Percentiles rank a stretch among this genome's conserved stretches.
Evolutionary conservation across 2,888 invertebrate genomes (phyloP).

Genomic region (Adineta ricciae): DNA sequence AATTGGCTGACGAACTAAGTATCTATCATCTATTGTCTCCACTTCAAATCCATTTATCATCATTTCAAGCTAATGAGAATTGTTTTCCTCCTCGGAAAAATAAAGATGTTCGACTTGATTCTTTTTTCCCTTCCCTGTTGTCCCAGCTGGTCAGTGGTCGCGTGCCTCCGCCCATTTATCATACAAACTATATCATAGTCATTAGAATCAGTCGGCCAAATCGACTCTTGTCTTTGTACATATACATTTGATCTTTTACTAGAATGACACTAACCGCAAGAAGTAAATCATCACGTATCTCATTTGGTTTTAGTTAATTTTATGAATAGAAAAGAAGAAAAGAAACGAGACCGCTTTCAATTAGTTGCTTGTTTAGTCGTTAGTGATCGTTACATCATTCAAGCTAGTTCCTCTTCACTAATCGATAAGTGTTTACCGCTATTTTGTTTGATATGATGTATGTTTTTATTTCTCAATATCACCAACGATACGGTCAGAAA

Average conservation of each 20-base stretch:
- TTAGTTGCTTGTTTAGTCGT: neutral
- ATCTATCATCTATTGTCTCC: neutral
- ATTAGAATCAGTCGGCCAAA: slow-evolving; percentile 13
- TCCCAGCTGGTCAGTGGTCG: neutral
- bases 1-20: neutral
- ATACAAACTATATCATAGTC: neutral
- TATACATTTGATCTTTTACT: slow-evolving; percentile 1
- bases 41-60: slow-evolving; percentile 9
- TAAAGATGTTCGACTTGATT: neutral
- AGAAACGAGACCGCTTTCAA: neutral
- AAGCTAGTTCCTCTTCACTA: neutral
- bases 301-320: neutral
- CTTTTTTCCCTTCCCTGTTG: neutral
- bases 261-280: neutral
- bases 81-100: neutral
- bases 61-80: slow-evolving; percentile 7
- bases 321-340: neutral
- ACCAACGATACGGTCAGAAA: neutral
- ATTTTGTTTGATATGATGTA: neutral
- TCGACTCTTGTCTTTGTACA: neutral
- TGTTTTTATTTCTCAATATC: neutral
- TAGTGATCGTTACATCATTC: neutral
- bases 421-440: slow-evolving; percentile 9
- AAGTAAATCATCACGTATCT: slow-evolving; percentile 15
- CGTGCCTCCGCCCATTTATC: slow-evolving; percentile 15